These are phyloP conservation scores for Australoheros facetus DNA, from an alignment of 2,797 vertebrate genomes.

Conservation along the genomic window DNA sequence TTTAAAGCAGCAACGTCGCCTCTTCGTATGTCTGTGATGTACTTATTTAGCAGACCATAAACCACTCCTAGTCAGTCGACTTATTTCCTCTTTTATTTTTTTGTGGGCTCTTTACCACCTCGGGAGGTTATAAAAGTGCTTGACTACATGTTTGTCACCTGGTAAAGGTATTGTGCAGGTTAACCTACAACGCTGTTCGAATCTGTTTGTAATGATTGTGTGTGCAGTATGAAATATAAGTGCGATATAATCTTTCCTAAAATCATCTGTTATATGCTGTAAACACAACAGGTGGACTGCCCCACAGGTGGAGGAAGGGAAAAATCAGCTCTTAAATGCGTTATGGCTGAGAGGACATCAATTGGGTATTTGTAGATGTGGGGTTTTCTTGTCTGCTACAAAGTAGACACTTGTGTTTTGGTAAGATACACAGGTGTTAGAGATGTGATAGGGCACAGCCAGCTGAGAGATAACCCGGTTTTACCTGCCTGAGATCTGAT, in stretches of 20 bases:
- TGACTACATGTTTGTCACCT: background rate
- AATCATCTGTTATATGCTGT: background rate
- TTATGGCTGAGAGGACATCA: constrained; percentile 1
- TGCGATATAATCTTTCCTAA: background rate
- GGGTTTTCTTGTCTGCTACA: background rate
- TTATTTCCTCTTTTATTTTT: background rate
- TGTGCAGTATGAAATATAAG: background rate
- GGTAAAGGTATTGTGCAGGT: background rate
- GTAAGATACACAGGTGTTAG: constrained; percentile 23
- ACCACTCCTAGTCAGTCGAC: background rate
- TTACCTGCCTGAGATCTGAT: constrained; percentile 47
- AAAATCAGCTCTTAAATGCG: background rate
- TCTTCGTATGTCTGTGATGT: background rate
- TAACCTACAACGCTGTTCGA: background rate
- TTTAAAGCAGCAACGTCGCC: background rate
- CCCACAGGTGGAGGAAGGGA: background rate
- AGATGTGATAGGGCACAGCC: constrained; percentile 35
- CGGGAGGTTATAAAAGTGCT: background rate
- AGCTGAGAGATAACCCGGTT: background rate
- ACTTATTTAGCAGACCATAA: background rate
- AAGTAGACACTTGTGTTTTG: constrained; percentile 15
- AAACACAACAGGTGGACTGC: constrained; percentile 23
- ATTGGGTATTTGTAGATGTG: constrained; percentile 34
- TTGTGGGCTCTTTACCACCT: background rate
- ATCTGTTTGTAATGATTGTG: background rate